Conservation (phyloP, 2,797 vertebrate species). For the Molothrus ater region DNA sequence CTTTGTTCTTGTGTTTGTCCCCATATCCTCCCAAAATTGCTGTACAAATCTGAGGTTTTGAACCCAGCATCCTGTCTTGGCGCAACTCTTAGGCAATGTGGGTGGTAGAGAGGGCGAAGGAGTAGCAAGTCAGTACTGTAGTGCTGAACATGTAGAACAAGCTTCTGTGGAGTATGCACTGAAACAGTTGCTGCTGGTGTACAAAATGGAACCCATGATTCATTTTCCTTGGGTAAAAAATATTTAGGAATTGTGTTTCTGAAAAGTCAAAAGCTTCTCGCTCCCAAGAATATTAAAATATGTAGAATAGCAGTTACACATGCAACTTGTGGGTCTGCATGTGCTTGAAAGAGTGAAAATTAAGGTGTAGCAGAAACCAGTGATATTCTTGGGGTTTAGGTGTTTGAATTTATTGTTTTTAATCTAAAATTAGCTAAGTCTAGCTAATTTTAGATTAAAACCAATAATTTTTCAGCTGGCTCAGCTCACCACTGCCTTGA, state of each 20-base stretch:
- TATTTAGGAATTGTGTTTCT: neutral
- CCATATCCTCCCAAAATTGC: neutral
- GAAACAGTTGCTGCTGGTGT: neutral
- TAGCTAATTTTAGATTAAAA: neutral
- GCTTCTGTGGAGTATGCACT: neutral
- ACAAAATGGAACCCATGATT: neutral
- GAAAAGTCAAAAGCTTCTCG: neutral
- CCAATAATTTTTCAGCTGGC: no score
- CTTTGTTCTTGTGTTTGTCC: neutral
- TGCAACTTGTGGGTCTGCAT: neutral
- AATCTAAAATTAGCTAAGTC: neutral
- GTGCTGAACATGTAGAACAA: neutral
- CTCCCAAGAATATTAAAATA: neutral
- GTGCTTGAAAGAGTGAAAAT: neutral
- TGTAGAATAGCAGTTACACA: neutral
- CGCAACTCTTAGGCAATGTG: rapidly evolving
- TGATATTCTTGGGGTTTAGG: neutral
- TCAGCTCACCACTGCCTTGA: no score
- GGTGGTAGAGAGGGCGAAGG: neutral
- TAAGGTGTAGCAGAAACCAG: neutral
- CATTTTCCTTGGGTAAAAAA: neutral
- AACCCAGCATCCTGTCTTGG: neutral
- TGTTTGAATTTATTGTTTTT: neutral
- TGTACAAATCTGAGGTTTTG: neutral
- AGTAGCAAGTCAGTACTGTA: neutral